Percentiles rank a stretch among this genome's conserved stretches.
Conservation (phyloP, 2,888 invertebrate species). For the Nebria brevicollis region DNA sequence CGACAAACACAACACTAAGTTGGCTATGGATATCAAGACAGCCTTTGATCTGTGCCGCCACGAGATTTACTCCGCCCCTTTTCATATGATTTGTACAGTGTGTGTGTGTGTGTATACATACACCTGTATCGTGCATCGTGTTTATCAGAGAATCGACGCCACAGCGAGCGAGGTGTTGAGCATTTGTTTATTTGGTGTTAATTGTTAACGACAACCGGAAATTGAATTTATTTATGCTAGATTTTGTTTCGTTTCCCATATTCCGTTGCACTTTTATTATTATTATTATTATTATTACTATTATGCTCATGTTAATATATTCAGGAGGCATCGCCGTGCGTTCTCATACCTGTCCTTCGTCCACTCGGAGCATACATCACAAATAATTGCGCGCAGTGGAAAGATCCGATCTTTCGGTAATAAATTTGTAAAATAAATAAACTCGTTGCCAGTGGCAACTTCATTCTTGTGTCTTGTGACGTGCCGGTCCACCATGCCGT, state of each 20-base stretch:
- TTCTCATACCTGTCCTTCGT: background rate
- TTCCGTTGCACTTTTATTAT: no score
- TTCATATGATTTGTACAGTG: conserved; percentile 50
- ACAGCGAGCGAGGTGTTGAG: background rate
- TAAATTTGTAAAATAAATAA: background rate
- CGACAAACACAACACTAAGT: conserved; percentile 46
- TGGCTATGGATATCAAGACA: conserved; percentile 52
- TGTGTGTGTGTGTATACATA: background rate
- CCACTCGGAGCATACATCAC: background rate
- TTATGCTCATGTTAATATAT: background rate
- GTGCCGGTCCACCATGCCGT: background rate
- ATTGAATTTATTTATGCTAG: no score
- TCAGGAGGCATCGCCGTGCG: background rate
- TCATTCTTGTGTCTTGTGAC: background rate
- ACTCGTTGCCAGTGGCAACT: background rate
- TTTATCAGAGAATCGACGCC: background rate
- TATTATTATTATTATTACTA: no score
- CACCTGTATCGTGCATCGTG: background rate
- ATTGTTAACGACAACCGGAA: no score
- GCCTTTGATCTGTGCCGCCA: conserved; percentile 52
- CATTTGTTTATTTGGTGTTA: background rate
- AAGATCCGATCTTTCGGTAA: background rate
- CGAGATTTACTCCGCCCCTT: conserved; percentile 50
- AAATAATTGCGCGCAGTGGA: background rate
- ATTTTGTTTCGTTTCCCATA: no score